A percentile compares a stretch with the other conserved stretches of the same genome.
Evolutionary conservation across 2,113 vertebrate species (phyloP).

Genomic region (Recurvirostra avosetta): DNA sequence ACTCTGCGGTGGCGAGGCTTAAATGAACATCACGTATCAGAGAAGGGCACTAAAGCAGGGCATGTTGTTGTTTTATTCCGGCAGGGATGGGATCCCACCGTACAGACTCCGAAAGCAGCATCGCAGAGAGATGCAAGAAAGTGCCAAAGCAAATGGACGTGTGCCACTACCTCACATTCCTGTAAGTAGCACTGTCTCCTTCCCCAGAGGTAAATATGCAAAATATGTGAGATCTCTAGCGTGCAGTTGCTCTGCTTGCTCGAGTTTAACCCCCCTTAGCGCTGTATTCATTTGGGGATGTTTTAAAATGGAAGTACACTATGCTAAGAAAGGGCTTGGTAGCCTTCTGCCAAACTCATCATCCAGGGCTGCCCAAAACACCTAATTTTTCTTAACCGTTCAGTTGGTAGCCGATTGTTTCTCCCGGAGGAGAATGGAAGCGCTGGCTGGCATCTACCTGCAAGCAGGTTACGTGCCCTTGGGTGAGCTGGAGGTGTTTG

Average conservation of each 20-base stretch:
- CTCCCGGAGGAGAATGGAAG: background rate
- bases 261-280: background rate
- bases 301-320: background rate
- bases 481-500: background rate
- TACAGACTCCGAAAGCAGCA: constrained; percentile 94
- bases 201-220: constrained; percentile 20
- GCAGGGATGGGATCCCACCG: constrained; percentile 92
- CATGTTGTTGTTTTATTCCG: background rate
- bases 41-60: background rate
- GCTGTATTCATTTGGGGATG: background rate
- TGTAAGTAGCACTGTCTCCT: constrained; percentile 78
- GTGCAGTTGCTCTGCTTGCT: background rate
- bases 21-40: accelerated
- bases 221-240: background rate
- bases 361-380: background rate
- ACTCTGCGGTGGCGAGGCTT: background rate
- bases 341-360: background rate
- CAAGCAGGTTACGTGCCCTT: background rate
- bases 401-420: background rate
- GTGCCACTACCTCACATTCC: constrained; percentile 99
- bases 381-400: background rate
- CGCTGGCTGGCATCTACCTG: background rate
- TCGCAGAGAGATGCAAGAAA: constrained; percentile 98
- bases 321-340: background rate
- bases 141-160: constrained; percentile 95